Conservation (phyloP, 2,113 vertebrate species). For the Colaptes auratus region DNA sequence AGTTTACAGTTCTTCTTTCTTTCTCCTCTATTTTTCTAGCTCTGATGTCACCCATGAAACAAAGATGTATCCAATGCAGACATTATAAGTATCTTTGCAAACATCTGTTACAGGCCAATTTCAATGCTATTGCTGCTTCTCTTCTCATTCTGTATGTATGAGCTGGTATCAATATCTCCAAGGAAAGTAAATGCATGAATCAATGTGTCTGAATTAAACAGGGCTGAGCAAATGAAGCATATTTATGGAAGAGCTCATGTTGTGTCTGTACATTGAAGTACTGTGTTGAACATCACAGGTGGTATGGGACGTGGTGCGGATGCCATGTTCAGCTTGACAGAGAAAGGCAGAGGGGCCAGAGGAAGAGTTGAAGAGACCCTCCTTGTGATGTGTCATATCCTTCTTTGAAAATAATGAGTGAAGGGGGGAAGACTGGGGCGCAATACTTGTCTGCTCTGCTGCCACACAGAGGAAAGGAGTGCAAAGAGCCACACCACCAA, state of each 20-base stretch:
- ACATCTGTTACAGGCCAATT: constrained; percentile 37
- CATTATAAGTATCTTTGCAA: not conserved
- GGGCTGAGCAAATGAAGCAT: not conserved
- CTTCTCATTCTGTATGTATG: constrained; percentile 32
- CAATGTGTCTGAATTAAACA: constrained; percentile 8
- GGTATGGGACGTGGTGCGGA: rapidly evolving
- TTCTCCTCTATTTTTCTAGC: not conserved
- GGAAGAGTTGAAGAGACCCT: not conserved
- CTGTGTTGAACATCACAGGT: not conserved
- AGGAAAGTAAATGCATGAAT: constrained; percentile 32
- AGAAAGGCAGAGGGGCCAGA: not conserved
- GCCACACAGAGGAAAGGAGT: not conserved
- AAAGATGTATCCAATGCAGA: not conserved
- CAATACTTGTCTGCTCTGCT: not conserved
- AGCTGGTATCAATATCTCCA: constrained; percentile 36
- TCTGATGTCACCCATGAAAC: not conserved
- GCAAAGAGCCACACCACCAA: rapidly evolving
- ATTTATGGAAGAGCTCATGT: not conserved
- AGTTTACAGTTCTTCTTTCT: not conserved
- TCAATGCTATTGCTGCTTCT: not conserved
- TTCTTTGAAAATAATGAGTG: not conserved
- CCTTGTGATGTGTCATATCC: rapidly evolving
- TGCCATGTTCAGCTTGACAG: not conserved
- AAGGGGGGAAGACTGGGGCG: not conserved
- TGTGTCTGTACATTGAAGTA: not conserved